phyloP scores from a whole-genome alignment of 1,140 invertebrate species.

The Physella acuta region DNA sequence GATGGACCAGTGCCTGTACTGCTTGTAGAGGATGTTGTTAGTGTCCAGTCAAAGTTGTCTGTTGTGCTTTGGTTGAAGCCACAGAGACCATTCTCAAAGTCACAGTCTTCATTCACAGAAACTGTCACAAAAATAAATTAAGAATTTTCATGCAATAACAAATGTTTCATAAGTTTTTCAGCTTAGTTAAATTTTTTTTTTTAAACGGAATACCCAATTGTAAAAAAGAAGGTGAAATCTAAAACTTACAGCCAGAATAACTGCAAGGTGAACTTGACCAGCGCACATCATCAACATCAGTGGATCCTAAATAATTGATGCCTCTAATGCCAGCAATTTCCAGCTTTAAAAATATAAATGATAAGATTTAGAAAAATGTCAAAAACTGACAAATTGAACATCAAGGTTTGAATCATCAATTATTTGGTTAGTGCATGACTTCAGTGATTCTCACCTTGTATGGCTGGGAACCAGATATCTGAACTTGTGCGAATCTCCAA shows the following conservation, averaged over 20 bases:
- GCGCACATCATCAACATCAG: conserved; percentile 57
- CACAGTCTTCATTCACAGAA: conserved; percentile 12
- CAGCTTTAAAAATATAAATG: conserved; percentile 8
- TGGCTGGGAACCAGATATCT: conserved; percentile 31
- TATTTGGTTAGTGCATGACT: too few relatives aligned
- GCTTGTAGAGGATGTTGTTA: conserved; percentile 33
- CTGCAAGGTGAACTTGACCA: conserved; percentile 37
- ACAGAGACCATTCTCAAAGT: conserved; percentile 64
- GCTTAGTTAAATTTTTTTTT: too few relatives aligned
- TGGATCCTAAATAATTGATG: conserved; percentile 43
- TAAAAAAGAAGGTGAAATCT: background rate
- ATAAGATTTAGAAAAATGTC: too few relatives aligned
- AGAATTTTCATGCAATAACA: background rate
- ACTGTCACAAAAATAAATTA: conserved; percentile 11
- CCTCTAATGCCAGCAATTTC: conserved; percentile 33
- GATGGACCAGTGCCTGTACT: conserved; percentile 40
- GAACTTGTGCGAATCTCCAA: conserved; percentile 45
- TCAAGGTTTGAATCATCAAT: too few relatives aligned
- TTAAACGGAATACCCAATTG: too few relatives aligned
- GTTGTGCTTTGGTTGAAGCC: conserved; percentile 68
- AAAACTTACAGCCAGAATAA: conserved; percentile 10
- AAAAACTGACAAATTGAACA: too few relatives aligned
- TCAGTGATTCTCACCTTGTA: too few relatives aligned
- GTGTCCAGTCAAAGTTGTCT: conserved; percentile 51
- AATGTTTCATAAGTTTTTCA: too few relatives aligned